Evolutionary conservation across 64 coral and sea anemone species (phyloP).

Genomic region (Actinia equina): DNA sequence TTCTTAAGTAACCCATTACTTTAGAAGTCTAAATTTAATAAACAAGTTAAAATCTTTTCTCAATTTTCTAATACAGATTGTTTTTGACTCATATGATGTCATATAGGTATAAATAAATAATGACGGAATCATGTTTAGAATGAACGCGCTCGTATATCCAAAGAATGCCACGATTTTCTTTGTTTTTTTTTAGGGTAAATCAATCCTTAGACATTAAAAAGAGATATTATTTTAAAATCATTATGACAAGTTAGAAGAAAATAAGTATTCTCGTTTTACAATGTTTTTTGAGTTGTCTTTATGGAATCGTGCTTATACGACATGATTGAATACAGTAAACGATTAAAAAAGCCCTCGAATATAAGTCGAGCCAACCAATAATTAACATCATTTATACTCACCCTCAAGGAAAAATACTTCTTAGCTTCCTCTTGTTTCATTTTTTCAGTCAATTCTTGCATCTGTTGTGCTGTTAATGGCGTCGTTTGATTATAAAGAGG

Average conservation of each 20-base stretch:
- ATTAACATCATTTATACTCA: slow-evolving; percentile 27
- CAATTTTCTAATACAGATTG: too few relatives aligned
- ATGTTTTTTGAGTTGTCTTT: too few relatives aligned
- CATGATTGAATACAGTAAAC: too few relatives aligned
- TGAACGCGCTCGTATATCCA: background rate
- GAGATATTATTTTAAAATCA: too few relatives aligned
- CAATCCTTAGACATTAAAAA: too few relatives aligned
- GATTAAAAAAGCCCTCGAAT: too few relatives aligned
- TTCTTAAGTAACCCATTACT: too few relatives aligned
- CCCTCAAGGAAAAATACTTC: slow-evolving; percentile 92
- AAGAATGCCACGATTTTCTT: background rate
- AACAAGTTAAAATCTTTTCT: background rate
- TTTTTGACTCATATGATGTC: background rate
- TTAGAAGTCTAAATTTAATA: too few relatives aligned
- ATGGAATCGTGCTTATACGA: too few relatives aligned
- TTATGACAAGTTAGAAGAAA: too few relatives aligned
- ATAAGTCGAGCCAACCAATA: background rate
- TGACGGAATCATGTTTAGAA: background rate
- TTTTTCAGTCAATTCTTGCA: slow-evolving; percentile 39
- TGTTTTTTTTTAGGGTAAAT: background rate
- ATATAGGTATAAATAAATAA: slow-evolving; percentile 29
- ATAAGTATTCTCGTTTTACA: too few relatives aligned
- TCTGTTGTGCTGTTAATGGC: slow-evolving; percentile 30
- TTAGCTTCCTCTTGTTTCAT: slow-evolving; percentile 72
- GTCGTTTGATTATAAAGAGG: slow-evolving; percentile 26